Base-by-base conservation (phyloP, 2,797 vertebrate species). In the Smutsia gigantea region DNA sequence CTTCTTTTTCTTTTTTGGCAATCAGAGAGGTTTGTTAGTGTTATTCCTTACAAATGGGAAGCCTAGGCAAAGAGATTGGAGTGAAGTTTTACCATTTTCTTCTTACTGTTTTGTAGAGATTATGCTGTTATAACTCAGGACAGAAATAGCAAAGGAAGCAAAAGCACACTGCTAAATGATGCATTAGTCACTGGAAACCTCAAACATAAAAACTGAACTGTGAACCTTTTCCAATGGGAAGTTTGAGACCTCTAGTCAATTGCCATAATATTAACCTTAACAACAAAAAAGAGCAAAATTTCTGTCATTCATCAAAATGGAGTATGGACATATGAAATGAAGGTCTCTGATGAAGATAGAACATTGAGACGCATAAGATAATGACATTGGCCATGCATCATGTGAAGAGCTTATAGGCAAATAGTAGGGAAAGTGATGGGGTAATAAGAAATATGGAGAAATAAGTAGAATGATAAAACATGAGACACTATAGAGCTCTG, bases 251-350 rank as follows among this genome's bases (percentile, higher is more conserved):
- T 61, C 46, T 49, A 46, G 2, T 37, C 59, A 37, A 72, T 31
- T 46, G 18, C 17, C 25, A 69, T 55, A 49, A 31, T 86, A 46
- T 94, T 74, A 53, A 31, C 39, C 49, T n/a, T 75, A 64, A 9
- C 0, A 31, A 2, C 2, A 8, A 17, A 1, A 31, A 42, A 34
- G 49, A 17, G 34, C 7, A 69, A 34, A 5, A 1, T 7, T 2
- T 5, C 5, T 78, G 34, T 34, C 17, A 46, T 11, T 74, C 14
- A 39, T n/a, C 3, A 63, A 82, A 89, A 0, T 63, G 9, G 4
- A 72, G 71, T 14, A 72, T 34, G 18, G 2, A 85, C 87, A 7
- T 29, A 3, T 2, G 69, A 81, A 88, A n/a, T 75, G n/a, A 81
- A 46, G 5, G 2, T 82, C 0, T 84, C 4, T 11, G 12, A 2